Conservation (phyloP, 1,140 invertebrate genomes). For the Diuraphis noxia region DNA sequence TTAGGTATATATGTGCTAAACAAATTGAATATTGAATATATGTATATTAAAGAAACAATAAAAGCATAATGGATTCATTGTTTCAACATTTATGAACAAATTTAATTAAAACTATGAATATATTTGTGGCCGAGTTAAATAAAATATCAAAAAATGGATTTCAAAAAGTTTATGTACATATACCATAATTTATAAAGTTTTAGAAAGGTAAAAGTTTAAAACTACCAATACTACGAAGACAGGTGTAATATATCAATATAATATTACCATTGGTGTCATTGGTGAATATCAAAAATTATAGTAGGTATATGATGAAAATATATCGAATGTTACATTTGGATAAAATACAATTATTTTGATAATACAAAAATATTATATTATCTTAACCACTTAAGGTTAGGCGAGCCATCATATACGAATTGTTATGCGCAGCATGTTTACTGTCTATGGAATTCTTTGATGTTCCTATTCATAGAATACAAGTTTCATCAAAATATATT, state of each 20-base stretch:
- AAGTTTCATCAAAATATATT: not conserved
- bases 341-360: not conserved
- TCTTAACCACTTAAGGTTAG: not conserved
- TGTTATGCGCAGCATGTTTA: not conserved
- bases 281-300: not conserved
- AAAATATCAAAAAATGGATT: not conserved
- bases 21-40: too few relatives aligned
- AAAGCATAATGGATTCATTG: not conserved
- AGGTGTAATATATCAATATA: not conserved
- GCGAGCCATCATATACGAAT: not conserved
- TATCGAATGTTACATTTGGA: not conserved
- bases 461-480: not conserved
- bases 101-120: not conserved
- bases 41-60: not conserved
- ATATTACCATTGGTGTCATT: not conserved
- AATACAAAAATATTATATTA: not conserved
- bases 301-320: not conserved
- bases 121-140: not conserved
- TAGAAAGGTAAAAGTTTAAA: not conserved
- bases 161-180: not conserved
- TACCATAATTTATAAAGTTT: not conserved
- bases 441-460: not conserved
- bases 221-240: not conserved
- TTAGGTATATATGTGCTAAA: not conserved
- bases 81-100: not conserved